phyloP scores from a whole-genome alignment of 2,797 vertebrate genomes.

The Pseudomugil tenellus region DNA sequence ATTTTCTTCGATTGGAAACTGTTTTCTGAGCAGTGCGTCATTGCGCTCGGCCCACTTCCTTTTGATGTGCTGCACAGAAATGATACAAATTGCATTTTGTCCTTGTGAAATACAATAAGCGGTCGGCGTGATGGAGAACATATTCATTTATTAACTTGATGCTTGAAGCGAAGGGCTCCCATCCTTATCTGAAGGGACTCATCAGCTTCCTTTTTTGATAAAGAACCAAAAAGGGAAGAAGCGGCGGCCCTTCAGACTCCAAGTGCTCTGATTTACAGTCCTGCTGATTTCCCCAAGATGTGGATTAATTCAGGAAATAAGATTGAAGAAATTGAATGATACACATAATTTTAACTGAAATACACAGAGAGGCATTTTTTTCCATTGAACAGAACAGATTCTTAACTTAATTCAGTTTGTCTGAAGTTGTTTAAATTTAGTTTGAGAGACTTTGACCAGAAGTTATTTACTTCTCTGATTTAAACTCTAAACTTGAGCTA shows the following conservation, averaged over 20 bases:
- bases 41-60: constrained; percentile 70
- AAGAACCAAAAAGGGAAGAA: constrained; percentile 42
- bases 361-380: constrained; percentile 15
- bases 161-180: constrained; percentile 72
- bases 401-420: constrained; percentile 35
- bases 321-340: constrained; percentile 42
- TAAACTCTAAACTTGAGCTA: not conserved
- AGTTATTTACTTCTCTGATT: not conserved
- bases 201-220: constrained; percentile 69
- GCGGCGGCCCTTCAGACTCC: constrained; percentile 33
- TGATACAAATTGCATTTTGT: constrained; percentile 82
- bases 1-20: constrained; percentile 75
- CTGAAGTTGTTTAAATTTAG: constrained; percentile 47
- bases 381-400: constrained; percentile 14
- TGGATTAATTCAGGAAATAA: constrained; percentile 61
- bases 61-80: constrained; percentile 72
- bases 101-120: constrained; percentile 81
- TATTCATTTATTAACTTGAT: constrained; percentile 77
- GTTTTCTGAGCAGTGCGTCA: constrained; percentile 76
- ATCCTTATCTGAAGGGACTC: constrained; percentile 73
- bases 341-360: constrained; percentile 36
- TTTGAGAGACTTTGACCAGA: constrained; percentile 31
- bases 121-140: constrained; percentile 79
- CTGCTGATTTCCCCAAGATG: constrained; percentile 53
- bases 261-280: constrained; percentile 68